Base-by-base conservation (phyloP, 2,113 vertebrate genomes). In the Zosterops lateralis region DNA sequence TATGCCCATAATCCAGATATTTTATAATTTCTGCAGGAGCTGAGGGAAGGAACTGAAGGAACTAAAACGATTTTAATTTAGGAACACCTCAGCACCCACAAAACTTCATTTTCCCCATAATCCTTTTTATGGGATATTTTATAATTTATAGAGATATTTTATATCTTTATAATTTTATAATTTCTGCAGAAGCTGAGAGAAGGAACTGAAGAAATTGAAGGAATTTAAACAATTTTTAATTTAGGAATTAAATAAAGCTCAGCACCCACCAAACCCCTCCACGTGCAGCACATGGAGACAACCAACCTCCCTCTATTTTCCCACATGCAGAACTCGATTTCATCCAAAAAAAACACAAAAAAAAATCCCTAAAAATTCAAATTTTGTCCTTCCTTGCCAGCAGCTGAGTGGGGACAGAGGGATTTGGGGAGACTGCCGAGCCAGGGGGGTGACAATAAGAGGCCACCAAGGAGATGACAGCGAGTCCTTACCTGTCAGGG, bases 401-500 rank as follows among this genome's bases (percentile, higher is more conserved):
- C 89, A 97, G 87, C 77, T 70, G 68, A 89, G 94, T 34, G 65
- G 36, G 72, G 13, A 82, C 51, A 32, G 84, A 91, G 66, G 36
- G 29, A 31, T 77, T 77, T 60, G 38, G 83, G 90, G 87, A n/a
- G 40, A 68, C 57, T 51, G 70, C 62, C 84, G 20, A 51, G 4
- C 8, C 40, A 38, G 38, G 90, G 89, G 72, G 87, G 92, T 95
- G 70, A 97, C 96, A 97, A 96, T 98, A 97, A 97, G 91, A 97
- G 97, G 98, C 96, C 97, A 95, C 97, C 97, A 94, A 98, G 92
- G 89, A 62, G 90, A 97, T 96, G 93, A 61, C 93, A 71, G 61
- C 93, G 78, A 82, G 97, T 93, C 98, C 99, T 99, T 99, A 99
- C 99, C 99, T 99, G 98, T 84, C 92, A 98, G 92, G 92, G 98